A percentile compares a stretch with the other conserved stretches of the same genome.
These are phyloP conservation scores for Zeuzera pyrina DNA, from an alignment of 2,888 invertebrate species.

Conservation along the genomic window DNA sequence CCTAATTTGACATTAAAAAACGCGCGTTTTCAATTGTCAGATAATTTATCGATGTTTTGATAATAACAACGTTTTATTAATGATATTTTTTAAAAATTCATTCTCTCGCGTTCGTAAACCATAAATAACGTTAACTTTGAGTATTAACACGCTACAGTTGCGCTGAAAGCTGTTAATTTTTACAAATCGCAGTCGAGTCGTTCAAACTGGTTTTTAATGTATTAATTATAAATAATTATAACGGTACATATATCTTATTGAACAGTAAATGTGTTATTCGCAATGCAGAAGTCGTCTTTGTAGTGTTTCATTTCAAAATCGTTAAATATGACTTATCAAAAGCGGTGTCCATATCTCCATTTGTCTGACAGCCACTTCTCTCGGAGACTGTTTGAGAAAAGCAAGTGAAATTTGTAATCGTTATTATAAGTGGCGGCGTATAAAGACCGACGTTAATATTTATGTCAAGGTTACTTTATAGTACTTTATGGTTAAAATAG, in stretches of 20 bases:
- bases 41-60: constrained; percentile 67
- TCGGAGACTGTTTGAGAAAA: no score
- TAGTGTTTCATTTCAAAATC: no score
- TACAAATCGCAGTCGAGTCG: constrained; percentile 35
- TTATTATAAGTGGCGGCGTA: no score
- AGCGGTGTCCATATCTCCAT: no score
- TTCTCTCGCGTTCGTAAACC: constrained; percentile 35
- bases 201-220: constrained; percentile 32
- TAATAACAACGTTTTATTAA: constrained; percentile 51
- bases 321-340: no score
- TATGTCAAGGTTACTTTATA: no score
- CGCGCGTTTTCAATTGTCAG: constrained; percentile 62
- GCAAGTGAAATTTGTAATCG: no score
- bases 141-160: constrained; percentile 52
- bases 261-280: no score
- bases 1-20: constrained; percentile 68
- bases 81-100: constrained; percentile 44
- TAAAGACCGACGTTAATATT: no score
- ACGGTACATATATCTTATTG: constrained; percentile 41
- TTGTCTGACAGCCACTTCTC: no score
- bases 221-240: constrained; percentile 33
- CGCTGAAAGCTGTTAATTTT: constrained; percentile 42
- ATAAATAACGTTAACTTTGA: constrained; percentile 48
- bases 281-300: no score
- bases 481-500: no score